These are phyloP conservation scores for Drosophila mettleri DNA, from an alignment of 2,888 invertebrate species.

Conservation along the genomic window DNA sequence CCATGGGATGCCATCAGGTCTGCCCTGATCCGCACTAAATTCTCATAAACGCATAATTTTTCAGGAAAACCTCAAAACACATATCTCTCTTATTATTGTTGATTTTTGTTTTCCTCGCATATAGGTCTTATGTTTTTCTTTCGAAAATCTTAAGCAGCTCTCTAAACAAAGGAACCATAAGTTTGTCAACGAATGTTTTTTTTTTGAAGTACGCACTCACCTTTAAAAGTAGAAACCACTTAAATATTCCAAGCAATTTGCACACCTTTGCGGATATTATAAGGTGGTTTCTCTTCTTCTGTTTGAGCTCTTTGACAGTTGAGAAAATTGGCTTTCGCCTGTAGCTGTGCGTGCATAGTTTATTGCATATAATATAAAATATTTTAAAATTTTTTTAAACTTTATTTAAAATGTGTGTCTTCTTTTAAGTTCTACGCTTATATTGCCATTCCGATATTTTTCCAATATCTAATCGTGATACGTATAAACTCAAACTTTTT, in stretches of 20 bases:
- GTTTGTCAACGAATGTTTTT: constrained; percentile 2
- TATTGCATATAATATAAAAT: too few relatives aligned
- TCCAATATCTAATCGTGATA: too few relatives aligned
- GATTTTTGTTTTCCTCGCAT: constrained; percentile 43
- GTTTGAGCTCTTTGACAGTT: neutral
- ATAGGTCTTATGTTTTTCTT: constrained; percentile 18
- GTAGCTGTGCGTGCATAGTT: too few relatives aligned
- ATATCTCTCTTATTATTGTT: constrained; percentile 46
- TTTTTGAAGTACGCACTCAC: neutral
- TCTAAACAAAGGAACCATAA: constrained; percentile 16
- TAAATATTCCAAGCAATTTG: neutral
- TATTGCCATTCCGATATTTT: too few relatives aligned
- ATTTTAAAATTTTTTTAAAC: too few relatives aligned
- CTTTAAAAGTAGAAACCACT: neutral
- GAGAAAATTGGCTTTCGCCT: neutral
- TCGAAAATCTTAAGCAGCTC: constrained; percentile 24
- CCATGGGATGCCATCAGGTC: constrained; percentile 29
- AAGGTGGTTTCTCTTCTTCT: neutral
- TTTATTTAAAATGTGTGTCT: too few relatives aligned
- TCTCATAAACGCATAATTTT: constrained; percentile 30
- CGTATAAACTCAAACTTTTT: too few relatives aligned
- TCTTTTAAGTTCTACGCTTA: too few relatives aligned
- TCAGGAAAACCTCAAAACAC: constrained; percentile 7
- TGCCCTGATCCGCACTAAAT: constrained; percentile 16
- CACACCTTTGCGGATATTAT: neutral